Conservation (phyloP, 1,140 invertebrate species). For the Piezodorus guildinii region DNA sequence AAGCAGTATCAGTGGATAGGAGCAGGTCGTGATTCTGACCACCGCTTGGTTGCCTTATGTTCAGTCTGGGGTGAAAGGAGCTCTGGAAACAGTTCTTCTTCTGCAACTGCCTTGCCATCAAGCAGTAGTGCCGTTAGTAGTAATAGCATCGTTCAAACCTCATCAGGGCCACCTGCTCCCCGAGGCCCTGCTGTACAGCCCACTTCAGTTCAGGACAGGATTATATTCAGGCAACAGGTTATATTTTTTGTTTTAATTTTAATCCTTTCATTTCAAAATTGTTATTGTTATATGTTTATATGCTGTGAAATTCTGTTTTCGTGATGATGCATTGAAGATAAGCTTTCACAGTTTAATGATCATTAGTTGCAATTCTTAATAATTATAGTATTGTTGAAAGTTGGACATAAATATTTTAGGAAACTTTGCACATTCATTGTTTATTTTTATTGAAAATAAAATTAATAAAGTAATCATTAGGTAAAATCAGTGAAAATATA, state of each 20-base stretch:
- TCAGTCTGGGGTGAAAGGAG: slow-evolving; percentile 58
- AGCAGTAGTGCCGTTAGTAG: slow-evolving; percentile 23
- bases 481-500: too few species aligned
- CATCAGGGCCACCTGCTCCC: slow-evolving; percentile 38
- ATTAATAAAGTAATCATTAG: too few species aligned
- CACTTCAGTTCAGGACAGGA: slow-evolving; percentile 62
- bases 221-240: slow-evolving; percentile 64
- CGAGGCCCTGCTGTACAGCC: slow-evolving; percentile 59
- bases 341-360: too few species aligned
- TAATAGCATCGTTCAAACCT: slow-evolving; percentile 23
- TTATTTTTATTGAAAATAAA: too few species aligned
- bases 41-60: slow-evolving; percentile 59
- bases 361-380: too few species aligned
- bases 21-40: slow-evolving; percentile 81
- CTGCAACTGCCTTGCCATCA: background rate
- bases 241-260: slow-evolving; percentile 25
- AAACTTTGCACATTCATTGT: too few species aligned
- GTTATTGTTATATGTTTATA: slow-evolving; percentile 1
- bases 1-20: slow-evolving; percentile 88
- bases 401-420: too few species aligned
- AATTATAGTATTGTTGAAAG: too few species aligned
- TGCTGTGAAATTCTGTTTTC: background rate
- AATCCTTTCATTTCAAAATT: slow-evolving; percentile 1
- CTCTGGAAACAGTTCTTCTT: slow-evolving; percentile 22
- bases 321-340: too few species aligned